phyloP scores from a whole-genome alignment of 92 coral and sea anemone species.

The Anthopleura xanthogrammica region DNA sequence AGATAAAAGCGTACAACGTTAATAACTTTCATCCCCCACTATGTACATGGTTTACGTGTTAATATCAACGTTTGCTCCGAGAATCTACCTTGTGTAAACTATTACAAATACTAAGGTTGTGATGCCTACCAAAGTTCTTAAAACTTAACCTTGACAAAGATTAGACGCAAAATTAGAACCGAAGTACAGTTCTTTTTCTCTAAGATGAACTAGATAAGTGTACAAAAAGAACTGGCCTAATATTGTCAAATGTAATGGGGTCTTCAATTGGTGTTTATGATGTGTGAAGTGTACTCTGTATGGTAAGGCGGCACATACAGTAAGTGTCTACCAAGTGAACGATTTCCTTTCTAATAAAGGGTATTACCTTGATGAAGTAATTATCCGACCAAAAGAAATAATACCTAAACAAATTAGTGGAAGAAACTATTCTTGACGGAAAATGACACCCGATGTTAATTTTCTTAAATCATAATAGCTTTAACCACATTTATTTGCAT shows the following conservation, averaged over 20 bases:
- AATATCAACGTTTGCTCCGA: neutral
- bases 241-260: conserved; percentile 3
- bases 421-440: conserved; percentile 10
- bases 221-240: conserved; percentile 2
- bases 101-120: neutral
- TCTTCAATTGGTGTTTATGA: conserved; percentile 22
- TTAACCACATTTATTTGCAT: conserved; percentile 17
- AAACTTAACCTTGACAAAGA: neutral
- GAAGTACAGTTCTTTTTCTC: neutral
- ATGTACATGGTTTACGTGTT: neutral
- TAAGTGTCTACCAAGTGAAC: conserved; percentile 11
- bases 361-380: conserved; percentile 17
- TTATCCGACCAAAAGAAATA: conserved; percentile 15
- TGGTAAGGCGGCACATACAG: neutral
- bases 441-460: conserved; percentile 24
- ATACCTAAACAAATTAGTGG: conserved; percentile 8
- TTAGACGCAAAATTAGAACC: neutral
- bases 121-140: neutral
- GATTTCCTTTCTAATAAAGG: conserved; percentile 22
- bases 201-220: neutral
- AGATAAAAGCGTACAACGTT: neutral
- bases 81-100: conserved; percentile 1
- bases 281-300: conserved; percentile 21
- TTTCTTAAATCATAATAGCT: conserved; percentile 2
- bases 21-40: neutral